These are phyloP conservation scores for Callinectes sapidus DNA, from an alignment of 2,888 invertebrate species.

Conservation along the genomic window DNA sequence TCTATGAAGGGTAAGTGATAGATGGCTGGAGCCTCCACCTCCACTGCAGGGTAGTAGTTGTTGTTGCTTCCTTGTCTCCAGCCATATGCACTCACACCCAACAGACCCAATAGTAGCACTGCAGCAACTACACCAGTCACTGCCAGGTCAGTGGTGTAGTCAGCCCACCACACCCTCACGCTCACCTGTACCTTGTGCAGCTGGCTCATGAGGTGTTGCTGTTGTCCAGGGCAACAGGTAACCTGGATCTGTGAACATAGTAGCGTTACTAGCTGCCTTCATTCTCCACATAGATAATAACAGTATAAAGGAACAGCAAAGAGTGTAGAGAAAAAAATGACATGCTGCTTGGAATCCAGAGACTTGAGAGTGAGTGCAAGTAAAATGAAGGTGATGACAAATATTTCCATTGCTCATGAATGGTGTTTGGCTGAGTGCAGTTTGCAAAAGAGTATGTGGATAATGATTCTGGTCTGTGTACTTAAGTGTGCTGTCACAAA, in stretches of 20 bases:
- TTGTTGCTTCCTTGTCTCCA: neutral
- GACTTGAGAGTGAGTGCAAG: no score
- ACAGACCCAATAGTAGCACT: neutral
- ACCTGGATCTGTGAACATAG: slow-evolving; percentile 42
- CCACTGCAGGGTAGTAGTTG: neutral
- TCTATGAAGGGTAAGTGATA: slow-evolving; percentile 62
- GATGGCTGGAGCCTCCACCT: slow-evolving; percentile 17
- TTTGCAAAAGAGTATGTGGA: no score
- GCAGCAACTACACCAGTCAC: slow-evolving; percentile 42
- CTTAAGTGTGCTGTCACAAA: no score
- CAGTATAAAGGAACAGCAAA: neutral
- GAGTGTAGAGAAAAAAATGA: neutral
- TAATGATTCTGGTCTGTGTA: no score
- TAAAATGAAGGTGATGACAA: no score
- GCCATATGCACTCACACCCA: slow-evolving; percentile 38
- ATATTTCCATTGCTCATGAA: no score
- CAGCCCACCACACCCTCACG: slow-evolving; percentile 43
- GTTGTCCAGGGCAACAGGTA: slow-evolving; percentile 27
- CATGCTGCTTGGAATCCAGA: neutral
- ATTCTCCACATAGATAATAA: neutral
- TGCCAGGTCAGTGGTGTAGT: slow-evolving; percentile 49
- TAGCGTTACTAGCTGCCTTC: neutral
- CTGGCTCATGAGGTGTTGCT: slow-evolving; percentile 54
- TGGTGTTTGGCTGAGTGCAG: no score
- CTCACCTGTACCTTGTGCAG: neutral